Percentiles rank a stretch among this genome's conserved stretches.
Conservation (phyloP, 2,113 vertebrate species). For the Anolis sagrei region DNA sequence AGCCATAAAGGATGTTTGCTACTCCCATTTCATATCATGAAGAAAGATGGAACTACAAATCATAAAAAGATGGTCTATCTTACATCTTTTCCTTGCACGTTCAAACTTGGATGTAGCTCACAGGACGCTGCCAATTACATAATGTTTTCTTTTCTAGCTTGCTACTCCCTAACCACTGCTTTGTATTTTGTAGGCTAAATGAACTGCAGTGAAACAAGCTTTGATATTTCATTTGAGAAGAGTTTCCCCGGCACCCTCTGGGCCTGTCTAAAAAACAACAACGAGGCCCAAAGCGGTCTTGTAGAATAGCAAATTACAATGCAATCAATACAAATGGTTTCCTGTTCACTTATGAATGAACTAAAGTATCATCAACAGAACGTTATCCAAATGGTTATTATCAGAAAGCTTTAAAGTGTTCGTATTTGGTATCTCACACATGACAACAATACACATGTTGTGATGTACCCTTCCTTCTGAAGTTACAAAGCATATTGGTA, state of each 20-base stretch:
- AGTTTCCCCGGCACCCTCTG: constrained; percentile 17
- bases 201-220: constrained; percentile 21
- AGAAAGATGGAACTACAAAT: background rate
- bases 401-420: too few relatives aligned
- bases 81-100: background rate
- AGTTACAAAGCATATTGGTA: background rate
- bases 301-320: constrained; percentile 38
- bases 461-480: background rate
- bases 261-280: constrained; percentile 30
- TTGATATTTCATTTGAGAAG: constrained; percentile 26
- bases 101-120: background rate
- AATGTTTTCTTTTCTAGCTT: background rate
- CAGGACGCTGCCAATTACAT: background rate
- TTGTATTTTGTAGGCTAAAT: constrained; percentile 22
- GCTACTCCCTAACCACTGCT: constrained; percentile 23
- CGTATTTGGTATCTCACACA: too few relatives aligned
- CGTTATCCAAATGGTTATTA: background rate
- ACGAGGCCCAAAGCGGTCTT: constrained; percentile 24
- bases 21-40: background rate
- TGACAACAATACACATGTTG: background rate
- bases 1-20: background rate
- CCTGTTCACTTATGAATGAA: background rate
- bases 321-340: background rate
- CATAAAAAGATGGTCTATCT: background rate
- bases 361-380: background rate